Evolutionary conservation across 2,113 vertebrate genomes (phyloP), one percentile per base, ranked within the genome.

Genomic region (Zapus hudsonius): DNA sequence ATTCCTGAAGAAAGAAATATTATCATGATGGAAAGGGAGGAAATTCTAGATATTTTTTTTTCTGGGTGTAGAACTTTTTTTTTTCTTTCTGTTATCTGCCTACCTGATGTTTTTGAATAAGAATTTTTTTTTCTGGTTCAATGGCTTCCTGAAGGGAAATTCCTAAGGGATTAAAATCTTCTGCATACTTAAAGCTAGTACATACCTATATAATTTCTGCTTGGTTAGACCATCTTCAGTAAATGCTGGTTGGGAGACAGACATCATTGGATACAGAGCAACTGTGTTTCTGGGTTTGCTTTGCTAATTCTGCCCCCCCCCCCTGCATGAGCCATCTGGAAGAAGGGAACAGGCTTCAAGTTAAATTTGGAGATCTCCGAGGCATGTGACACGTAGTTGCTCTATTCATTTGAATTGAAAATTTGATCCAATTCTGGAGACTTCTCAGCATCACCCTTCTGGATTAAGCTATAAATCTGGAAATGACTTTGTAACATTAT

Each of bases 361-460:
- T 93, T 96, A 96, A 96, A 96, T 96, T 95, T 96, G 95, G 95
- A 96, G 95, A 92, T 85, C 90, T 95, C 64, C 91, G 94, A 97
- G 76, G 93, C 94, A 95, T 57, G 59, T 73, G 90, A 91, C 5
- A 23, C 66, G 78, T 90, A 89, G 95, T 91, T 93, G 87, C 91
- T 94, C 67, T 96, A 31, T 87, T 95, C 96, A 96, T 96, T 96
- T 97, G 94, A 96, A 96, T 95, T 96, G 95, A 97, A 97, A 96
- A 96, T 96, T 87, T 94, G 84, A 93, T 96, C 95, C 90, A 93
- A 87, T 97, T 96, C 91, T 67, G 89, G 92, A 95, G 82, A 82
- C 81, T 93, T 96, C 84, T 82, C 89, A 84, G 94, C 72, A 55
- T 86, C 63, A 70, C 67, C 87, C 91, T 94, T 95, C 91, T 96